phyloP scores from a whole-genome alignment of 2,113 vertebrate species.

The Nothobranchius kuhntae region DNA sequence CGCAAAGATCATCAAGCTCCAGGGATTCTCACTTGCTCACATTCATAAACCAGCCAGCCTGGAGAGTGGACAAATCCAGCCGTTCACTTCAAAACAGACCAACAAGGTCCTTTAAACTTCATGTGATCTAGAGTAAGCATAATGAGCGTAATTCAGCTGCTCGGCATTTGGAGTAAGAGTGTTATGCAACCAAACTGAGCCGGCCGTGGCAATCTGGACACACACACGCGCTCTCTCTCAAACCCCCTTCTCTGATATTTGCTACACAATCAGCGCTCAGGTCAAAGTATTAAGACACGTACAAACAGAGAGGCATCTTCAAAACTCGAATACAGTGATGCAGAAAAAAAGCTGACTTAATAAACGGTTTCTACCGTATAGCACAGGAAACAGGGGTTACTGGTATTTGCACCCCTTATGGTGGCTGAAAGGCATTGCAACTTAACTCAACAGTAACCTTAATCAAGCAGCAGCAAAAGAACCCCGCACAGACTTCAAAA shows the following conservation, averaged over 20 bases:
- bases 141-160: slow-evolving; percentile 63
- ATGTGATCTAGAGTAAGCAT: slow-evolving; percentile 41
- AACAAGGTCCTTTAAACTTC: slow-evolving; percentile 20
- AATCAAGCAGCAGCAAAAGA: too few relatives aligned
- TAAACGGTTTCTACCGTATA: too few relatives aligned
- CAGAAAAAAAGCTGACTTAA: too few relatives aligned
- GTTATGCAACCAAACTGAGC: slow-evolving; percentile 60
- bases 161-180: slow-evolving; percentile 56
- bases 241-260: slow-evolving; percentile 10
- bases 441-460: too few relatives aligned
- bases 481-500: too few relatives aligned
- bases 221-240: slow-evolving; percentile 23
- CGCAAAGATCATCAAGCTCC: slow-evolving; percentile 24
- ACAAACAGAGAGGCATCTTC: too few relatives aligned
- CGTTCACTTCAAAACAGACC: slow-evolving; percentile 22
- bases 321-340: neutral
- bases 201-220: slow-evolving; percentile 37
- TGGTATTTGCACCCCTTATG: neutral
- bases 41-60: neutral
- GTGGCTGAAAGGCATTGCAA: too few relatives aligned
- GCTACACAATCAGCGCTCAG: neutral
- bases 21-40: slow-evolving; percentile 26
- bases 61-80: slow-evolving; percentile 6
- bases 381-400: too few relatives aligned
- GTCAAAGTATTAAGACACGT: neutral